Evolutionary conservation across 1,140 invertebrate genomes (phyloP).

Genomic region (Luehdorfia chinensis): DNA sequence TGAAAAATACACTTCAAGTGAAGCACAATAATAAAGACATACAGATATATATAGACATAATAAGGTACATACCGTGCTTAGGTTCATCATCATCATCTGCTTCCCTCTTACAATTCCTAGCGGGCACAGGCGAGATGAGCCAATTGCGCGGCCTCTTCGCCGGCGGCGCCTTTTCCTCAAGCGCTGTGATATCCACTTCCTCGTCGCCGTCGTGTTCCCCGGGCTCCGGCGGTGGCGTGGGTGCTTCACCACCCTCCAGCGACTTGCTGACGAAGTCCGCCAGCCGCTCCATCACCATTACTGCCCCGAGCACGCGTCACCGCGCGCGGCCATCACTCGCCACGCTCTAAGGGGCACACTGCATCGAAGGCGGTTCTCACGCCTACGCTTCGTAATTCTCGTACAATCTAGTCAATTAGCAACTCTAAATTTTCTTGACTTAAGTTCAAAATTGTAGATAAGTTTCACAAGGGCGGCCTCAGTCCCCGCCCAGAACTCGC

Average conservation of each 20-base stretch:
- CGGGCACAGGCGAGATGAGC: conserved; percentile 59
- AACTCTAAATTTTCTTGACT: conserved; percentile 15
- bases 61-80: conserved; percentile 57
- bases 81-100: conserved; percentile 61
- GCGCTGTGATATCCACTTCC: conserved; percentile 64
- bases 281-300: conserved; percentile 75
- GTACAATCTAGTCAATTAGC: conserved; percentile 19
- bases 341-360: conserved; percentile 56
- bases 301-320: conserved; percentile 53
- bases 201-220: conserved; percentile 54
- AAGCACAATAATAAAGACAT: no score
- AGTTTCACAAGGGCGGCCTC: conserved; percentile 29
- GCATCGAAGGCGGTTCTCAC: conserved; percentile 40
- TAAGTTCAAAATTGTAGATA: conserved; percentile 24
- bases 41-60: no score
- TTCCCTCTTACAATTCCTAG: conserved; percentile 50
- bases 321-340: conserved; percentile 55
- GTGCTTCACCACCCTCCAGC: conserved; percentile 63
- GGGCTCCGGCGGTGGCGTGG: conserved; percentile 60
- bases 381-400: conserved; percentile 39
- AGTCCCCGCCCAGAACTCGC: conserved; percentile 55
- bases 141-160: conserved; percentile 61
- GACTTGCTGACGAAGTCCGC: conserved; percentile 74
- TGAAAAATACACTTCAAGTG: no score
- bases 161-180: conserved; percentile 56